Base-by-base conservation (phyloP, 2,888 invertebrate species). In the Lacanobia oleracea region DNA sequence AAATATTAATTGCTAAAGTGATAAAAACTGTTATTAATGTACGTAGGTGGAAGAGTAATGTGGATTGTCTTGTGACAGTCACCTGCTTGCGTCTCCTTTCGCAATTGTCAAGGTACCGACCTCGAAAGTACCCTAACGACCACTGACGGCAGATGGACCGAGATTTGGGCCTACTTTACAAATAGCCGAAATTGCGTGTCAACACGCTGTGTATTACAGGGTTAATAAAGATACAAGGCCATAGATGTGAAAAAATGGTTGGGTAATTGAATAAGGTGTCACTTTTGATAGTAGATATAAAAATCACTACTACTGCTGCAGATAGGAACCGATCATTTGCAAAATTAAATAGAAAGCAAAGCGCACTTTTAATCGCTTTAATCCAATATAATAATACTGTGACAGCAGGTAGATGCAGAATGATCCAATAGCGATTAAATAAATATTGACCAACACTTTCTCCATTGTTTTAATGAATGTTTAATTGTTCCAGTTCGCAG, bases 401-500 rank as follows among this genome's bases (percentile, higher is more conserved):
- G 7, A 48, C 12, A 23, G 6, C 4, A 23, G 12, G 10, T 51
- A 23, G 1, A 51, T 53, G 10, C 21, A 10, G n/a, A 23, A 12
- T 53, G 1, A 18, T 48, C 48, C 18, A 48, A 8, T 7, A 48
- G 48, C 48, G 18, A 48, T 48, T 18, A 18, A 48, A 18, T 48
- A 8, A 48, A 48, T 8, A 0, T 2, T 18, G 5, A 0, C 3
- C 12, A 40, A 40, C 12, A 18, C 48, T 48, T 48, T 48, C 5
- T 48, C 18, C 18, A 18, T 9, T 51, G 8, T 7, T 40, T 21
- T 59, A 66, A 27, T 8, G 0, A 18, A 33, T 37, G 48, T 64
- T 43, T 0, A 6, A 14, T 74, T 74, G 54, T 90, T 91, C 9
- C 91, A 94, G 93, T 77, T 92, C 66, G 68, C 83, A n/a, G 85